These are phyloP conservation scores for Hozukius guyotensis DNA, from an alignment of 2,797 vertebrate genomes.

Conservation along the genomic window DNA sequence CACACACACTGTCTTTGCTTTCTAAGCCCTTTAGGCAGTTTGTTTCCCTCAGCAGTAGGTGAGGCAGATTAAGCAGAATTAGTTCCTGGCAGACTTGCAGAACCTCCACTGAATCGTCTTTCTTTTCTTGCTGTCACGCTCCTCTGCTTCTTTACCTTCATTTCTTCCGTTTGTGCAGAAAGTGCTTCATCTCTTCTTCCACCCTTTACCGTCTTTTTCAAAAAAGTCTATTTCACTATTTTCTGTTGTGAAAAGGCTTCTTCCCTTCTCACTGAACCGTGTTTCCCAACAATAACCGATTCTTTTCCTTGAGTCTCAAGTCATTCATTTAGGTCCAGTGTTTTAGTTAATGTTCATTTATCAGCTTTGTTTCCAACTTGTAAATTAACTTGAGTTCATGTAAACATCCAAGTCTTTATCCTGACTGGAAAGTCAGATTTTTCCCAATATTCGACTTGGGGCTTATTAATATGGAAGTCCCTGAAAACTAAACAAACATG, in stretches of 20 bases:
- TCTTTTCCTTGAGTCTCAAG: background rate
- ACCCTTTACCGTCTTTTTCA: background rate
- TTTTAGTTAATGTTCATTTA: background rate
- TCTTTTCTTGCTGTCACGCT: background rate
- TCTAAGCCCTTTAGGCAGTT: slow-evolving; percentile 28
- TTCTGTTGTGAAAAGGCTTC: background rate
- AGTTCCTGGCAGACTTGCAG: slow-evolving; percentile 19
- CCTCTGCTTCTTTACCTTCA: background rate
- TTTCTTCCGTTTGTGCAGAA: background rate
- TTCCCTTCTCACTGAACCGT: background rate
- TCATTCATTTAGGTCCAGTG: background rate
- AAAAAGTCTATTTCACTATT: background rate
- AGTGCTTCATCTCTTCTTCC: background rate
- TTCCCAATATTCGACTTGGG: background rate
- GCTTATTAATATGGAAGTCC: background rate
- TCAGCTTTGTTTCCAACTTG: background rate
- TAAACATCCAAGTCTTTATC: background rate
- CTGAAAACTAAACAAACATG: background rate
- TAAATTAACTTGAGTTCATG: background rate
- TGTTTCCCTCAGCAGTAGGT: slow-evolving; percentile 24
- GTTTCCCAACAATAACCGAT: background rate
- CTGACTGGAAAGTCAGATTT: background rate
- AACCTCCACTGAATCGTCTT: background rate
- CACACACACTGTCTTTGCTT: background rate
- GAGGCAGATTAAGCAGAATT: slow-evolving; percentile 47